Base-by-base conservation (phyloP, 2,888 invertebrate genomes). In the Andricus curvator region DNA sequence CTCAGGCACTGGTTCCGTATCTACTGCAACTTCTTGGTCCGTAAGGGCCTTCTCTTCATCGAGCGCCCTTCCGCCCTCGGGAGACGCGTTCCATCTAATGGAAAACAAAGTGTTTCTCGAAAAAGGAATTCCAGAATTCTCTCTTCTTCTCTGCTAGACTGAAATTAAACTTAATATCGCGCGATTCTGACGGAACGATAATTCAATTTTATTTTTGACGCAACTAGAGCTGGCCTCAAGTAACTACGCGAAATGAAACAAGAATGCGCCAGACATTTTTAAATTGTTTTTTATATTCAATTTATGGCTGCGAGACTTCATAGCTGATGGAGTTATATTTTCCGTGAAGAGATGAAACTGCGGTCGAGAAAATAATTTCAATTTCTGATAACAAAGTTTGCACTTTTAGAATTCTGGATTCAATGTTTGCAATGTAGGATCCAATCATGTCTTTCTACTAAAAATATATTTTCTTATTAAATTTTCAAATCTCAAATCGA, bases 1-100 rank as follows among this genome's bases (percentile, higher is more conserved):
- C 77, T 64, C 79, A 77, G 83, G 83, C 80, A 70, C 74, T 77
- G 51, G 78, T 81, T 83, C 82, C 81, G 78, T 66, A 51, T 83
- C 82, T 64, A 74, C 79, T 81, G 78, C 78, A 80, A 77, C 81
- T 81, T 82, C 81, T 80, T 80, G 78, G 80, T 81, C 81, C 82
- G 78, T 64, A 80, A 82, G 78, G 77, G 81, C 81, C 64, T 78
- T 80, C 67, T 82, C 81, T 80, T 81, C 81, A 80, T 82, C 79
- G 78, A 80, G 78, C 80, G 67, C 70, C 79, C 78, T 81, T 65
- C 51, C 78, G 78, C 70, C 78, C 84, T 84, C 82, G 29, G 81
- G 80, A 79, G 82, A 81, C 81, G 81, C 82, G 82, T 82, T 82
- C 78, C 81, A 79, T 77, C 82, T 84, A 82, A 84, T 81, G 80